Evolutionary conservation across 2,888 invertebrate genomes (phyloP).

Genomic region (Patella ulyssiponensis): DNA sequence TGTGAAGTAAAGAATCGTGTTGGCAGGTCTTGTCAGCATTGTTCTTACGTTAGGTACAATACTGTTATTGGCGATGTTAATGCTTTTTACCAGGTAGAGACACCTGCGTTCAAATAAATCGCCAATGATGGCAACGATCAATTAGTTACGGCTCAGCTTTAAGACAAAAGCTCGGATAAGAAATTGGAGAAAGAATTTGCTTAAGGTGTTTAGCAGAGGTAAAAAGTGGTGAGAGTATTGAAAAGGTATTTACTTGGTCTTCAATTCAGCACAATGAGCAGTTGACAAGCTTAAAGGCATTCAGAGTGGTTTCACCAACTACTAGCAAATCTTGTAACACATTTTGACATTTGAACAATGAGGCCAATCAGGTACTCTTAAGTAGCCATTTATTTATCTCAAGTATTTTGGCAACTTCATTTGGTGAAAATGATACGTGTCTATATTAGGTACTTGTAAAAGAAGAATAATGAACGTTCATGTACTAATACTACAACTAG

Average conservation of each 20-base stretch:
- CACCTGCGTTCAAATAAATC: constrained; percentile 12
- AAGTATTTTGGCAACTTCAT: constrained; percentile 5
- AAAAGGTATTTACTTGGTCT: background rate
- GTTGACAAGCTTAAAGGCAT: constrained; percentile 7
- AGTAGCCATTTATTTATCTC: background rate
- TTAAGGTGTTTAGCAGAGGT: constrained; percentile 1
- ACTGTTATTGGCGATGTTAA: too few relatives aligned
- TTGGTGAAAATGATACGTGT: background rate
- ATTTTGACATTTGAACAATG: background rate
- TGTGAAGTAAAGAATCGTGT: too few relatives aligned
- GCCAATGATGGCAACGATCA: too few relatives aligned
- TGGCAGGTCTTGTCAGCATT: too few relatives aligned
- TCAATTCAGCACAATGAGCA: background rate
- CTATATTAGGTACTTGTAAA: background rate
- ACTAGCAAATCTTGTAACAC: background rate
- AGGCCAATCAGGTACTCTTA: constrained; percentile 1
- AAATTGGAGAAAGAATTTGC: background rate
- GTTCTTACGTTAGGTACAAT: too few relatives aligned
- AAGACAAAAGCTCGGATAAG: too few relatives aligned
- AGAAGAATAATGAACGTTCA: too few relatives aligned
- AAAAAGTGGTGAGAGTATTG: background rate
- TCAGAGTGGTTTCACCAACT: background rate
- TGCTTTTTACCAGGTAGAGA: background rate
- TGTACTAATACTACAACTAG: too few relatives aligned
- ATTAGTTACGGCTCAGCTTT: too few relatives aligned